Percentiles rank a stretch among this genome's conserved stretches.
phyloP scores from a whole-genome alignment of 2,113 vertebrate genomes.

The Pontoporia blainvillei region DNA sequence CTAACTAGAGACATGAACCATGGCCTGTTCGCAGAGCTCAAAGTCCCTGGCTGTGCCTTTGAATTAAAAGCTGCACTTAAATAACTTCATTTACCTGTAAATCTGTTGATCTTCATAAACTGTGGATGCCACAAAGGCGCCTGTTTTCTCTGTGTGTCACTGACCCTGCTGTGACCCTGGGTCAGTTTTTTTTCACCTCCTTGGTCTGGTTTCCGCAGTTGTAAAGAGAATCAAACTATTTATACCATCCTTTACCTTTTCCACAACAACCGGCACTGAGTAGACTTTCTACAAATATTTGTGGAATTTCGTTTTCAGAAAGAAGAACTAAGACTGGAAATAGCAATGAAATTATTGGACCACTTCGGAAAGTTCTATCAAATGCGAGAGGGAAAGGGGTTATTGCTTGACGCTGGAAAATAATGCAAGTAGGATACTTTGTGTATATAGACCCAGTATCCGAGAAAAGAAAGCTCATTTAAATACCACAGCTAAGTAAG shows the following conservation, averaged over 20 bases:
- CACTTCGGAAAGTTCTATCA: not conserved
- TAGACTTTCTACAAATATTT: constrained; percentile 9
- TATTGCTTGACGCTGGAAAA: not conserved
- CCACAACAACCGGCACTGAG: not conserved
- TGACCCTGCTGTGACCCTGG: constrained; percentile 33
- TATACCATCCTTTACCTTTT: constrained; percentile 18
- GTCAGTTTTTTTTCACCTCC: not conserved
- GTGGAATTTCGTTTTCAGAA: constrained; percentile 42
- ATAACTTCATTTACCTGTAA: not conserved
- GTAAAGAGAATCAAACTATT: constrained; percentile 13
- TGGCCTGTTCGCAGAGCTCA: not conserved
- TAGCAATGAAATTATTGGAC: not conserved
- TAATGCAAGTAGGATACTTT: not conserved
- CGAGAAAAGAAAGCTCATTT: not conserved
- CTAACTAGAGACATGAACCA: not conserved
- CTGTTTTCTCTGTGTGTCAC: not conserved
- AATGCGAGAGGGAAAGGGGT: not conserved
- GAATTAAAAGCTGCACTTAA: not conserved
- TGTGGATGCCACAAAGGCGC: not conserved
- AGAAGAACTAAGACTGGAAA: not conserved
- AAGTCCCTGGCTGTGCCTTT: not conserved
- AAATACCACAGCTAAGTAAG: not conserved
- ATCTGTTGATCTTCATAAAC: not conserved
- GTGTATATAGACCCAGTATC: not conserved
- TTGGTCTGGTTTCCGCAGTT: constrained; percentile 31